These are phyloP conservation scores for Battus philenor DNA, from an alignment of 1,140 invertebrate genomes.

Conservation along the genomic window DNA sequence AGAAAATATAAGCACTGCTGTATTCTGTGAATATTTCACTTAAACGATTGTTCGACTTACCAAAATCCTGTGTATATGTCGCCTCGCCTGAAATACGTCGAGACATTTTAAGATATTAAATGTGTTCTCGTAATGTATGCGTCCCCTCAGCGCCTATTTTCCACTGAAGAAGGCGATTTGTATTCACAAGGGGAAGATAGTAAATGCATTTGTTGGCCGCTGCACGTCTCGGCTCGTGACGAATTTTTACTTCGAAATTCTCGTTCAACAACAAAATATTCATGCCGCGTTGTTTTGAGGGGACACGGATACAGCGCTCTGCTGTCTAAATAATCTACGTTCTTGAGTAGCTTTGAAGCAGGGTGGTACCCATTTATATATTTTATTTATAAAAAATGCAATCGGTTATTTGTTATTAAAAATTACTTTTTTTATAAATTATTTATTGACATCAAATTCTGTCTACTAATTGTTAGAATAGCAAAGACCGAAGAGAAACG, in stretches of 20 bases:
- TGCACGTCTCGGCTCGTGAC: constrained; percentile 40
- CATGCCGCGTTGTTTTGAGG: constrained; percentile 28
- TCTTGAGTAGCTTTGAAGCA: constrained; percentile 6
- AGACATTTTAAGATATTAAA: constrained; percentile 65
- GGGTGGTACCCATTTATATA: no score
- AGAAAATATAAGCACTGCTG: not conserved
- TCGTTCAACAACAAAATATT: constrained; percentile 42
- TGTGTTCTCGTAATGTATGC: constrained; percentile 51
- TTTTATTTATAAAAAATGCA: no score
- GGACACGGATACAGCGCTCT: constrained; percentile 11
- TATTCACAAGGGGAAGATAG: constrained; percentile 55
- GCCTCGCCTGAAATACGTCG: constrained; percentile 25
- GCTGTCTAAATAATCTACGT: constrained; percentile 2
- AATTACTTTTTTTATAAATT: no score
- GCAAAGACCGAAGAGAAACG: no score
- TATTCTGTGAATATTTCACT: constrained; percentile 8
- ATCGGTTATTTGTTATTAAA: no score
- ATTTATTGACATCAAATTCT: no score
- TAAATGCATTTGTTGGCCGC: constrained; percentile 47
- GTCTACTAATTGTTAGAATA: no score
- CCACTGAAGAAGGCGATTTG: constrained; percentile 48
- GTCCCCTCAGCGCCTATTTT: constrained; percentile 50
- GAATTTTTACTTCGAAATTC: constrained; percentile 49
- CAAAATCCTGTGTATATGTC: constrained; percentile 26
- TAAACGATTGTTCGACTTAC: constrained; percentile 9